Evolutionary conservation across 1,140 invertebrate genomes (phyloP), one percentile per base, ranked within the genome.

Genomic region (Drosophila ogumai): DNA sequence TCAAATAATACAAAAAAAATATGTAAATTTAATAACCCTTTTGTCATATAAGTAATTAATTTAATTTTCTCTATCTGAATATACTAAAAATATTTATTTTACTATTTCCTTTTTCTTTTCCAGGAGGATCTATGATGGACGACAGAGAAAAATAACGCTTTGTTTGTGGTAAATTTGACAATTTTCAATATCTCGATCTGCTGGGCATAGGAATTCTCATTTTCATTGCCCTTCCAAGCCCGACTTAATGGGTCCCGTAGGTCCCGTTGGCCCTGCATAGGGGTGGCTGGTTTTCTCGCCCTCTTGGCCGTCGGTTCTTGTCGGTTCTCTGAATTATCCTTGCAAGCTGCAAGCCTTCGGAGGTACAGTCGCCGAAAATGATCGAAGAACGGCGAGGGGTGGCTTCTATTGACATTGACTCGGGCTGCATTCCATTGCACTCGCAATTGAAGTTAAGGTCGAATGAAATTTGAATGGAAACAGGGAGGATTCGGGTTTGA

Each of bases 101-200:
- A 1, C 7, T 17, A 17, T 28, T 49, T 12, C 55, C 10, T 13
- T 5, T 43, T 55, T 50, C 34, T 56, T 32, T 78, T 87, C 6
- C 79, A 92, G 91, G 91, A 92, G 79, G 84, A 92, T 92, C 88
- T 92, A 91, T 82, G 87, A 92, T 91, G 84, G 91, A 91, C 91
- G 84, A 88, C 81, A 90, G 87, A 91, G 78, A 90, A 81, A 86
- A 90, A 86, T 91, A 92, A 91, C 77, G 85, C 87, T 92, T 92
- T 92, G 91, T 90, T 92, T 91, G 91, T 92, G 91, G 91, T 92
- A 92, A 92, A 74, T 57, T 41, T 41, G 25, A 40, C 65, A 36
- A 54, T 49, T 67, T 54, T 31, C 58, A 41, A 64, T 46, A 58
- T 34, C 68, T 47, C 52, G 65, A 76, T 75, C 76, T 71, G 66